Evolutionary conservation across 2,888 invertebrate genomes (phyloP), one percentile per base, ranked within the genome.

Genomic region (Latrodectus hesperus): DNA sequence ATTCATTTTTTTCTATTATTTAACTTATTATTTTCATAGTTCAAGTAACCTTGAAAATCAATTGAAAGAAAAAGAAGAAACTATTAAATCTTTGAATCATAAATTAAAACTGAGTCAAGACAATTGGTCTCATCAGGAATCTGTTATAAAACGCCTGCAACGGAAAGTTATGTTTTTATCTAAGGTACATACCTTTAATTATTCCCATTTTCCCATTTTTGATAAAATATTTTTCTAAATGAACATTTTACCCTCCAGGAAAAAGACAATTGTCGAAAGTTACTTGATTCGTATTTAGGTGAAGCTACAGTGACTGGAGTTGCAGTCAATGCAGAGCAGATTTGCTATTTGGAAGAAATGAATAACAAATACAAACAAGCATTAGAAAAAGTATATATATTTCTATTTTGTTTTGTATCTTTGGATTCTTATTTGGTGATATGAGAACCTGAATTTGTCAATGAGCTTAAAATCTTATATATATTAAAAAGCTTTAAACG

Each of bases 251-350:
- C 68, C 49, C 55, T 53, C 1, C 65, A 88, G 88, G 88, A 88
- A 52, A 78, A 82, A 79, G 83, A 88, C 11, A 68, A 82, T 22
- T 74, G 70, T 51, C 73, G 88, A 79, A 88, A 88, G 51, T 71
- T 83, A 55, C 52, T 88, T 14, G 88, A 88, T 70, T 83, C 88
- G 0, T 88, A 88, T 79, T 68, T 88, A 9, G 68, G 78, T 88
- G 88, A 88, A 75, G 52, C 88, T 17, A 83, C 88, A 10, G 53
- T 88, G 51, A 38, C 74, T 38, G 88, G 88, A 60, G 60, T 77
- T 70, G 78, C 78, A 4, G 53, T 82, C n/a, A 78, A 78, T 83
- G 73, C 82, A 11, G 78, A 67, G 38, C 78, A 83, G 8, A 70
- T 88, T 11, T 70, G 51, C 14, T 73, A 88, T 16, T 71, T 88